A percentile compares a stretch with the other conserved stretches of the same genome.
Evolutionary conservation across 2,113 vertebrate genomes (phyloP).

Genomic region (Notechis scutatus): DNA sequence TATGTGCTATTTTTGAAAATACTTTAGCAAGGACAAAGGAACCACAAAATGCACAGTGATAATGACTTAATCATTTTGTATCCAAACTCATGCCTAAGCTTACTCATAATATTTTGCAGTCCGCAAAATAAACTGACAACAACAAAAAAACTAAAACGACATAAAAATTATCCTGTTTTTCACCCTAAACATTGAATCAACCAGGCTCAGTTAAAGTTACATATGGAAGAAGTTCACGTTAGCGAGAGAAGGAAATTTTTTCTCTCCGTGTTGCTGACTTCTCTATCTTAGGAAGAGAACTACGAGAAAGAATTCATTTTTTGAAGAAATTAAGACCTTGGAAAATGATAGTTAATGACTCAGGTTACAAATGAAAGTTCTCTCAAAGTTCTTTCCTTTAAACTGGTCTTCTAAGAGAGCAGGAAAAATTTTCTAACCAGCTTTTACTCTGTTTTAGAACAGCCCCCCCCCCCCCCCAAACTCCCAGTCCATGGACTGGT

Average conservation of each 20-base stretch:
- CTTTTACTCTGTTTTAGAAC: not conserved
- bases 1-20: not conserved
- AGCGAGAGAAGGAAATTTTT: slow-evolving; percentile 27
- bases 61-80: not conserved
- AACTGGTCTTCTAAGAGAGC: not conserved
- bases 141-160: slow-evolving; percentile 17
- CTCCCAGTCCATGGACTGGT: too few species aligned
- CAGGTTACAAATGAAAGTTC: slow-evolving; percentile 20
- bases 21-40: not conserved
- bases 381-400: slow-evolving; percentile 26
- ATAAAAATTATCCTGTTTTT: slow-evolving; percentile 19
- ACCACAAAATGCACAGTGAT: not conserved
- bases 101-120: not conserved
- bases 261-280: not conserved
- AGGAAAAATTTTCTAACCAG: not conserved
- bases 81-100: not conserved
- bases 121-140: slow-evolving; percentile 11
- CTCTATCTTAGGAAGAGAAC: slow-evolving; percentile 12
- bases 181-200: slow-evolving; percentile 36
- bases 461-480: too few species aligned
- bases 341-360: slow-evolving; percentile 30
- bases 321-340: slow-evolving; percentile 9
- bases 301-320: not conserved
- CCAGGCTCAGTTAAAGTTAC: slow-evolving; percentile 18
- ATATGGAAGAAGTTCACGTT: slow-evolving; percentile 30